Evolutionary conservation across 2,797 vertebrate genomes (phyloP).

Genomic region (Perodicticus potto): DNA sequence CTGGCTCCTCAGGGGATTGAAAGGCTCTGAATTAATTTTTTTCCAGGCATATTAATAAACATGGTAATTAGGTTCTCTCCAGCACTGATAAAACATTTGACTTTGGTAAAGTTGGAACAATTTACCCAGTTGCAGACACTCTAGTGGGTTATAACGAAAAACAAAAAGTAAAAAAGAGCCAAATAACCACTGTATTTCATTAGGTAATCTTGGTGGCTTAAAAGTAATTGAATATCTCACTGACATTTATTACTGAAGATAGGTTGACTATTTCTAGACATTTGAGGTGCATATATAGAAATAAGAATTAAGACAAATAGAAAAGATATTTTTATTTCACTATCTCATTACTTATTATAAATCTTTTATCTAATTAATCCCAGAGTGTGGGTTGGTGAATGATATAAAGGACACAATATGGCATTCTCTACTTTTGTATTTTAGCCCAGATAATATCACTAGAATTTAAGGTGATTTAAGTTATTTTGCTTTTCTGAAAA

Average conservation of each 20-base stretch:
- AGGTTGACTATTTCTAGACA: background rate
- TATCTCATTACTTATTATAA: slow-evolving; percentile 16
- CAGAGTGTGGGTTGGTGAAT: background rate
- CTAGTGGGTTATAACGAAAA: background rate
- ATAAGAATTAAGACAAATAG: slow-evolving; percentile 3
- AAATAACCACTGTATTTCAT: background rate
- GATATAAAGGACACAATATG: background rate
- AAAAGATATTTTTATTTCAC: slow-evolving; percentile 18
- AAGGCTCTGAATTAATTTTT: background rate
- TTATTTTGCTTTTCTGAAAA: slow-evolving; percentile 65
- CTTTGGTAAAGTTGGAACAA: background rate
- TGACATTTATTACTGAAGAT: slow-evolving; percentile 26
- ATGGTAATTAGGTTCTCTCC: background rate
- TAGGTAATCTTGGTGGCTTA: background rate
- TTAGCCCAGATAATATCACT: slow-evolving; percentile 22
- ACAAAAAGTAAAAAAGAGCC: background rate
- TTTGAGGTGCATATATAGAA: background rate
- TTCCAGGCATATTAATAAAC: background rate
- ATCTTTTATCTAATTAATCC: background rate
- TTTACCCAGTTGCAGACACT: slow-evolving; percentile 2
- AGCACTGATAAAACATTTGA: background rate
- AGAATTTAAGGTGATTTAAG: slow-evolving; percentile 66
- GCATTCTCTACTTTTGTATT: slow-evolving; percentile 48
- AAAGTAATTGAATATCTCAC: background rate
- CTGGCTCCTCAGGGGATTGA: background rate